Evolutionary conservation across 1,140 invertebrate genomes (phyloP).

Genomic region (Apis cerana): DNA sequence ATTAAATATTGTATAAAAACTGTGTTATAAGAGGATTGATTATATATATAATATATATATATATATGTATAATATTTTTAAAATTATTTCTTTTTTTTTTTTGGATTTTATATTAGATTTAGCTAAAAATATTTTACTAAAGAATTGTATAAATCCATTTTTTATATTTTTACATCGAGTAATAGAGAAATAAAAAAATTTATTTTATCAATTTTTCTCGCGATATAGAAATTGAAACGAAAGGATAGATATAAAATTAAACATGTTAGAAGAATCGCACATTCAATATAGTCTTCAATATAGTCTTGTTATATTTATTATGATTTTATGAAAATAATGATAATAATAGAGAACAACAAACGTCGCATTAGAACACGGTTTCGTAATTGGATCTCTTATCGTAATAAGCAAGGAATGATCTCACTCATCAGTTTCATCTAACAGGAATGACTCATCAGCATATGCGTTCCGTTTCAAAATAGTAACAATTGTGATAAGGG

Average conservation of each 20-base stretch:
- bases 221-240: not conserved
- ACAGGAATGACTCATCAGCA: constrained; percentile 4
- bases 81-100: too few relatives aligned
- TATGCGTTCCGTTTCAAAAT: not conserved
- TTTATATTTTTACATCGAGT: too few relatives aligned
- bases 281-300: too few relatives aligned
- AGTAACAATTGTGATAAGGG: not conserved
- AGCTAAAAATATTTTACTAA: too few relatives aligned
- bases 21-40: too few relatives aligned
- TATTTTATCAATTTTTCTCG: not conserved
- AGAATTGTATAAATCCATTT: too few relatives aligned
- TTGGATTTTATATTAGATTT: too few relatives aligned
- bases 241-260: not conserved
- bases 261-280: not conserved
- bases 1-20: too few relatives aligned
- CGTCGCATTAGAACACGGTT: not conserved
- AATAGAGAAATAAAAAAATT: too few relatives aligned
- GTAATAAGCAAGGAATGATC: constrained; percentile 11
- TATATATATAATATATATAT: too few relatives aligned
- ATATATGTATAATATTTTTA: too few relatives aligned
- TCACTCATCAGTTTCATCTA: constrained; percentile 15
- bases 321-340: not conserved
- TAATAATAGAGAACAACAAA: not conserved
- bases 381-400: not conserved
- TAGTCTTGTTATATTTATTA: not conserved